Evolutionary conservation across 2,113 vertebrate genomes (phyloP).

Genomic region (Xerus inauris): DNA sequence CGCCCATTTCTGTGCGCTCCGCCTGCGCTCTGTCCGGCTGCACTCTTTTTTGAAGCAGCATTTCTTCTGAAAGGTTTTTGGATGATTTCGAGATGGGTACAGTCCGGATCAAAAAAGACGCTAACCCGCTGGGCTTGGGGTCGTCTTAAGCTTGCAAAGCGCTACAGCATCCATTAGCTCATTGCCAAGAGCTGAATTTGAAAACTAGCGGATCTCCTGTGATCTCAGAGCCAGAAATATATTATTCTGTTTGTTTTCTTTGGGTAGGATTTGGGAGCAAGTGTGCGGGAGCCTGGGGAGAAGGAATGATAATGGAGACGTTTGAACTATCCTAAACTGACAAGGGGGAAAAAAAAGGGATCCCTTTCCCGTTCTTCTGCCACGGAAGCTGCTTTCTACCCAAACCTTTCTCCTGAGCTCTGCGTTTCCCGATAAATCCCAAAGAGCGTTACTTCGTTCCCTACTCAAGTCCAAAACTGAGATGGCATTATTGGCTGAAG

Average conservation of each 20-base stretch:
- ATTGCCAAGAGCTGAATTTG: neutral
- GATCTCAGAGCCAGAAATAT: neutral
- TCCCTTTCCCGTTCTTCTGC: neutral
- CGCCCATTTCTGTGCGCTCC: fast-evolving
- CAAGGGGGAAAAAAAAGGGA: neutral
- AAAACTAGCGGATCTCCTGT: neutral
- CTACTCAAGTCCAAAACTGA: neutral
- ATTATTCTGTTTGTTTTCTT: neutral
- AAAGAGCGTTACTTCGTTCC: neutral
- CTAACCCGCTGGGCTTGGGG: neutral
- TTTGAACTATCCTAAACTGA: neutral
- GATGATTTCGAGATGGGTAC: too few species aligned
- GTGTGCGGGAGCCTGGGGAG: neutral
- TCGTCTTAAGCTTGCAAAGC: neutral
- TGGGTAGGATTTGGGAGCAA: neutral
- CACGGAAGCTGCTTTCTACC: neutral
- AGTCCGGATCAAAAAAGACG: neutral
- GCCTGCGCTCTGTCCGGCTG: fast-evolving
- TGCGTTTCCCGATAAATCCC: neutral
- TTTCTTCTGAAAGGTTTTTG: neutral
- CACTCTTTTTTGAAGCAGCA: neutral
- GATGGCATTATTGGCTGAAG: neutral
- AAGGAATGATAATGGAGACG: neutral
- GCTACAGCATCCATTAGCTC: neutral
- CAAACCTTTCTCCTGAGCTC: neutral